phyloP scores from a whole-genome alignment of 2,113 vertebrate genomes.

The Malurus elegans region DNA sequence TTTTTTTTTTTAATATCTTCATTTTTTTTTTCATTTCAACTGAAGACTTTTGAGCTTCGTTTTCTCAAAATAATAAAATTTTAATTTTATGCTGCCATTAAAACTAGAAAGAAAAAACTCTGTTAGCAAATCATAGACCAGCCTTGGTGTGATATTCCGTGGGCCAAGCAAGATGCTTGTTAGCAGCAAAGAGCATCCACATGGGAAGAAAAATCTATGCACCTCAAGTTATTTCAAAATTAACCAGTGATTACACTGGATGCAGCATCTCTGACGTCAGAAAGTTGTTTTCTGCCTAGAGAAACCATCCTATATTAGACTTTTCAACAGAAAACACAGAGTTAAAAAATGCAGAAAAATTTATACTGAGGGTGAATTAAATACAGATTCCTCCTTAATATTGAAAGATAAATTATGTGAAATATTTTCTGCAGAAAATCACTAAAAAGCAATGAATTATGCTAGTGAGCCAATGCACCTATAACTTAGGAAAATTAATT shows the following conservation, averaged over 20 bases:
- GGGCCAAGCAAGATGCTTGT: neutral
- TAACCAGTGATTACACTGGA: neutral
- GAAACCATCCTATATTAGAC: neutral
- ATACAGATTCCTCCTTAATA: neutral
- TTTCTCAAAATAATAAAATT: neutral
- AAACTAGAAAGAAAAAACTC: neutral
- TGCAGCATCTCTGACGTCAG: neutral
- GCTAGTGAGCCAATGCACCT: neutral
- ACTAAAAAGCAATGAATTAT: neutral
- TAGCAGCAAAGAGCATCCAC: neutral
- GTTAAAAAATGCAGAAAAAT: neutral
- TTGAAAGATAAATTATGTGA: neutral
- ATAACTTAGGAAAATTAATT: neutral
- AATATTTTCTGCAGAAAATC: neutral
- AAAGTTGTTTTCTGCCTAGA: neutral
- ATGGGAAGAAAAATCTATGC: neutral
- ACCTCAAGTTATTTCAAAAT: neutral
- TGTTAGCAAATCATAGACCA: neutral
- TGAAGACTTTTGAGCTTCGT: neutral
- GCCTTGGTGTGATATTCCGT: neutral
- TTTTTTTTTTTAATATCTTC: neutral
- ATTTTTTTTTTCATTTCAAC: neutral
- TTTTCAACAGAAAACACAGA: neutral
- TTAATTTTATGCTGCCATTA: neutral
- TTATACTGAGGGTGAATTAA: neutral